phyloP scores from a whole-genome alignment of 2,113 vertebrate species.

The Strigops habroptila region DNA sequence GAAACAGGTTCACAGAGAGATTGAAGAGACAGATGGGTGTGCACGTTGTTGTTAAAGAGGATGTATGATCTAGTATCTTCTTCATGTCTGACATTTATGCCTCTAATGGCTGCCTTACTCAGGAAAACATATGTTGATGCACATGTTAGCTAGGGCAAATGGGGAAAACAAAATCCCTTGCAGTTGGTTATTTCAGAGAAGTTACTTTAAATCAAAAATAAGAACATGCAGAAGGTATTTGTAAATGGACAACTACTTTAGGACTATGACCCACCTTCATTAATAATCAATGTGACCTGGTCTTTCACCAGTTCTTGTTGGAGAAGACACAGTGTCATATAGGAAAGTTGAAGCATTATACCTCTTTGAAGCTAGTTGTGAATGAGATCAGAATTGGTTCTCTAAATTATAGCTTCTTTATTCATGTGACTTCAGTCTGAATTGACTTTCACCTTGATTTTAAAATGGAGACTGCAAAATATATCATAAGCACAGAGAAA shows the following conservation, averaged over 20 bases:
- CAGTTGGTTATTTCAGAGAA: neutral
- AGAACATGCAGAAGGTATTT: neutral
- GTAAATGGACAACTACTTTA: neutral
- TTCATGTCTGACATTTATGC: neutral
- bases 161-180: neutral
- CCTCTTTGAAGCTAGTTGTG: neutral
- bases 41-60: neutral
- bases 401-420: neutral
- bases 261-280: neutral
- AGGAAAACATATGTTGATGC: neutral
- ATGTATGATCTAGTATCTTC: neutral
- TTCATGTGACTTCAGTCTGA: neutral
- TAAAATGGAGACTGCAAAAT: neutral
- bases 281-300: neutral
- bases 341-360: neutral
- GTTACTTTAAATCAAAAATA: neutral
- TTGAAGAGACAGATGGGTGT: neutral
- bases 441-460: conserved; percentile 25
- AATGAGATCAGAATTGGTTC: neutral
- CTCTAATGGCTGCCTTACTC: neutral
- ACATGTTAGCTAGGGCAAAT: neutral
- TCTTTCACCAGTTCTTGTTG: neutral
- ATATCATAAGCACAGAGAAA: neutral
- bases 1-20: neutral
- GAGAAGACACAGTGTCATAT: neutral